Evolutionary conservation across 2,797 vertebrate species (phyloP), one percentile per base, ranked within the genome.

Genomic region (Emys orbicularis): DNA sequence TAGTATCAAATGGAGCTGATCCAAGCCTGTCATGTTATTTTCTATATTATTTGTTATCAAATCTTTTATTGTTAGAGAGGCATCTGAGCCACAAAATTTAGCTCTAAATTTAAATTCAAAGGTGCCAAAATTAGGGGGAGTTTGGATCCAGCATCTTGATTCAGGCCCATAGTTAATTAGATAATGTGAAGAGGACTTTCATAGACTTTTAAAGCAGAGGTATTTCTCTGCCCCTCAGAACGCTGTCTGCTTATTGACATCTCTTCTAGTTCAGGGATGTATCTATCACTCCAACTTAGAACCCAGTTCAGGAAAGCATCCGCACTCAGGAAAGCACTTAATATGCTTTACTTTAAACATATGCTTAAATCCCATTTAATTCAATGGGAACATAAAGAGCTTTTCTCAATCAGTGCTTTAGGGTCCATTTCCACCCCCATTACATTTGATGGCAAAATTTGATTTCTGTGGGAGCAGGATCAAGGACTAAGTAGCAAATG

Each of bases 21-120:
- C 88, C 0, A 52, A 0, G 9, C 21, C 5, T 2, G n/a, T 50
- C 23, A 5, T 12, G 19, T 9, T 65, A 37, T 59, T 12, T 29
- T 50, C 59, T 53, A 19, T 37, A 53, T 84, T 61, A 50, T n/a
- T 88, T 85, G 4, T 4, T 21, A 88, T 74, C 2, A 87, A 59
- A 12, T 72, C 65, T 4, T 92, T 86, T 54, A 61, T 49, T n/a
- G 68, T 83, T 50, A 56, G 81, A 47, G 80, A 37, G 53, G 87
- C 74, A 41, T 16, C 19, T n/a, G 10, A 85, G 31, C 3, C 18
- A 74, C 31, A 21, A 82, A 87, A 74, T 44, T 49, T 0, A 47
- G 23, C 56, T 37, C 11, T 68, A 92, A 87, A 92, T 47, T 79
- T 0, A 85, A 31, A 84, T 31, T 19, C 4, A 49, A 5, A 13